phyloP scores from a whole-genome alignment of 92 coral and sea anemone species.

The Zoanthus gigantus region DNA sequence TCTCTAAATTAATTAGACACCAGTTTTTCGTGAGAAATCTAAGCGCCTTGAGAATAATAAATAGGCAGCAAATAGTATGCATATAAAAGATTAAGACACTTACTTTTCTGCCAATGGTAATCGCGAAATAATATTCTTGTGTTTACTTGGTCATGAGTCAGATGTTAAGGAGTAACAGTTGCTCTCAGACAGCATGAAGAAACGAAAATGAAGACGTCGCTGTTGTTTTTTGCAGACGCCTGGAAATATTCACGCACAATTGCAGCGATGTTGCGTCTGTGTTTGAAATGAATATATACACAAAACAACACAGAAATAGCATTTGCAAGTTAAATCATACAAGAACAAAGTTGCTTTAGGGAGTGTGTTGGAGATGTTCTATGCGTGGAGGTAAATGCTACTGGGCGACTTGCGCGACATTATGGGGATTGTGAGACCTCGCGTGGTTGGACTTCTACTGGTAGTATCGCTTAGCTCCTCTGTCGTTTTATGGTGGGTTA shows the following conservation, averaged over 20 bases:
- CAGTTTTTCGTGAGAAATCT: constrained; percentile 3
- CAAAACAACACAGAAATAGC: neutral
- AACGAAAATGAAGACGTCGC: constrained; percentile 9
- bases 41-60: constrained; percentile 22
- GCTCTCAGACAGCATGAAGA: constrained; percentile 4
- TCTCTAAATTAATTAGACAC: neutral
- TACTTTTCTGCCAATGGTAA: constrained; percentile 4
- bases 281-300: constrained; percentile 14
- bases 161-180: constrained; percentile 2
- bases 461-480: constrained; percentile 14
- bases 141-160: constrained; percentile 22
- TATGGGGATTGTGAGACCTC: constrained; percentile 20
- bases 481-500: constrained; percentile 32
- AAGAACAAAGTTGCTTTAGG: neutral
- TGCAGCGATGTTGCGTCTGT: constrained; percentile 17
- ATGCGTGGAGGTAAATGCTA: neutral
- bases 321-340: neutral
- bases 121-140: neutral
- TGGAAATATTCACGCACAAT: constrained; percentile 28
- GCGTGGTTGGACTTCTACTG: constrained; percentile 19
- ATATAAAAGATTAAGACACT: constrained; percentile 7
- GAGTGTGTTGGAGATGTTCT: neutral
- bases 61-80: constrained; percentile 22
- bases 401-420: neutral
- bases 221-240: neutral